Base-by-base conservation (phyloP, 2,113 vertebrate species). In the Pangasianodon gigas region DNA sequence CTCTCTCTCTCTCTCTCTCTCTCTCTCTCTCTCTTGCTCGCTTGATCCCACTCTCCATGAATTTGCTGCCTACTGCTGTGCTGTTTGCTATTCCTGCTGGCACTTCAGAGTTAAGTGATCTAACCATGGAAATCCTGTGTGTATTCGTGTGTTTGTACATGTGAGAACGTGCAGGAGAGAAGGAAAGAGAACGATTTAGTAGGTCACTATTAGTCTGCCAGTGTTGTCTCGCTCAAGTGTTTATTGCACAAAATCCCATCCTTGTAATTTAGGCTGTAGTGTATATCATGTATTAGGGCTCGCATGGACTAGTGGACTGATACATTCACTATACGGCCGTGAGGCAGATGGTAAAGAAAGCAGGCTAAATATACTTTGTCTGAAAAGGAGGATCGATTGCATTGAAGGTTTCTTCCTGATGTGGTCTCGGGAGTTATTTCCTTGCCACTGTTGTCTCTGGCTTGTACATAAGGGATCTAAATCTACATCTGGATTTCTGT, bases 11-110 rank as follows among this genome's bases (percentile, higher is more conserved):
- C 93, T 90, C 91, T 88, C 74, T 11, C 44, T 84, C 44, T 69
- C 62, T 87, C 88, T 88, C 58, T 86, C n/a, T 82, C 56, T 87
- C 75, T 90, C 89, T 91, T 67, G 91, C 86, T 81, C 84, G 89
- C 84, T 41, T 46, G n/a, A 46, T 87, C 93, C 89, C 92, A 80
- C 88, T 62, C 90, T 60, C 86, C 91, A 92, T 92, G 88, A 87
- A 93, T 91, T 93, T 89, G 94, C 87, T 86, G 92, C 92, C 94
- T 94, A 92, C 93, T 93, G 89, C 92, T 90, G 81, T 80, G 87
- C 62, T 87, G 85, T 92, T 92, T 92, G 77, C 90, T 90, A 91
- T 91, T 92, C 88, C 90, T 85, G 80, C 84, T 85, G 86, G 91
- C 71, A 54, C 71, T 80, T 85, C 48, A 85, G 62, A 60, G 82